A percentile compares a stretch with the other conserved stretches of the same genome.
phyloP scores from a whole-genome alignment of 1,140 invertebrate species.

The Drosophila chauvacae region DNA sequence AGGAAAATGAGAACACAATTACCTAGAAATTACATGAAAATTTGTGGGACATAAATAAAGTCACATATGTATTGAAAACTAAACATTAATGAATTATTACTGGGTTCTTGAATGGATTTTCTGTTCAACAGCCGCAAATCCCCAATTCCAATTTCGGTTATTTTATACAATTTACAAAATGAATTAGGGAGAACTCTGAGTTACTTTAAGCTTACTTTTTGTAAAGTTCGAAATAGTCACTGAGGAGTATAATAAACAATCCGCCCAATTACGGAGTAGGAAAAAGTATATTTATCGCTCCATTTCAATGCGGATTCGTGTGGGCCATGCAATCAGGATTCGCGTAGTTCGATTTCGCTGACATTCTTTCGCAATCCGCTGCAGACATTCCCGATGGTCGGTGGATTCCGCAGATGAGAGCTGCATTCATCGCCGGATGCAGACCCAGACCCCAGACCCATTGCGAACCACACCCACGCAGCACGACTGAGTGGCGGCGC shows the following conservation, averaged over 20 bases:
- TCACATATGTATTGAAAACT: background rate
- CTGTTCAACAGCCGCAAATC: background rate
- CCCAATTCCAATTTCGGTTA: background rate
- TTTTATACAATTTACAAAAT: background rate
- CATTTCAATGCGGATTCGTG: constrained; percentile 26
- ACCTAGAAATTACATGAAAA: constrained; percentile 2
- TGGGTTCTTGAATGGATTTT: background rate
- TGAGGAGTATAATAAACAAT: background rate
- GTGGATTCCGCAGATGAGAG: constrained; percentile 37
- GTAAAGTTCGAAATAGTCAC: background rate
- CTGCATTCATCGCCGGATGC: constrained; percentile 27
- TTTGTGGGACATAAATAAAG: constrained; percentile 7
- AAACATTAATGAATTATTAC: background rate
- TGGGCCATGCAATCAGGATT: constrained; percentile 24
- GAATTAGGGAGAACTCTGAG: background rate
- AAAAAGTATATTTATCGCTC: too few species aligned
- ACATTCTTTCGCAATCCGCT: constrained; percentile 40
- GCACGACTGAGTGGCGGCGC: constrained; percentile 33
- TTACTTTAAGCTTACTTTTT: background rate
- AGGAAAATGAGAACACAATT: constrained; percentile 6
- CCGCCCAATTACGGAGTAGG: too few species aligned
- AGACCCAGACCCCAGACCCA: constrained; percentile 31
- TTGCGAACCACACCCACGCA: constrained; percentile 38
- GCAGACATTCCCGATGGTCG: constrained; percentile 41
- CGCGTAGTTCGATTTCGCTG: constrained; percentile 19